Evolutionary conservation across 2,797 vertebrate species (phyloP).

Genomic region (Schizopygopsis malacanthus): DNA sequence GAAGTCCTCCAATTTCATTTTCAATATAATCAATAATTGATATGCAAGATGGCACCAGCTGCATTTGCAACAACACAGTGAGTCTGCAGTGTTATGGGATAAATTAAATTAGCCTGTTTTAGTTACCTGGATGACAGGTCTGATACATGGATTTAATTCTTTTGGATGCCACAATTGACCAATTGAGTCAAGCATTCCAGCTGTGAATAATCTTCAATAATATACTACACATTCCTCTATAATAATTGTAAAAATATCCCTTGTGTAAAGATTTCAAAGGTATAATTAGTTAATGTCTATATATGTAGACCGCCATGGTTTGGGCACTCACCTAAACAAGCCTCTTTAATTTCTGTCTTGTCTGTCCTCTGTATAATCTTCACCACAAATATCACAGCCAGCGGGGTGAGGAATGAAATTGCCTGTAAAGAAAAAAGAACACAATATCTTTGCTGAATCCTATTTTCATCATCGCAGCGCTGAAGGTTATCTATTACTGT

Average conservation of each 20-base stretch:
- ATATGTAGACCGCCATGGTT: not conserved
- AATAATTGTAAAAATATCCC: not conserved
- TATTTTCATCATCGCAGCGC: not conserved
- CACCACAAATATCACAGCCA: slow-evolving; percentile 98
- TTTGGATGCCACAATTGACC: not conserved
- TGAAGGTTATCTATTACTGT: too few relatives aligned
- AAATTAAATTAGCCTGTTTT: not conserved
- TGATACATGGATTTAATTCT: not conserved
- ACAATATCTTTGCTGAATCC: not conserved
- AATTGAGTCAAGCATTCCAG: not conserved
- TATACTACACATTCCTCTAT: not conserved
- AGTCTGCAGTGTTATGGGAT: not conserved
- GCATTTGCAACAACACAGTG: not conserved
- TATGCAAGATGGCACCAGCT: not conserved
- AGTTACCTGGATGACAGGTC: not conserved
- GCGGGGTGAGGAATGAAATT: slow-evolving; percentile 97
- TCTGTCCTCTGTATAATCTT: slow-evolving; percentile 98
- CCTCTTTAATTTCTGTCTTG: slow-evolving; percentile 98
- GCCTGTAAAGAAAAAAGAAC: slow-evolving; percentile 79
- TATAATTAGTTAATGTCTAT: not conserved
- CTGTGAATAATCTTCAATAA: not conserved
- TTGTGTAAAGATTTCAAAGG: not conserved
- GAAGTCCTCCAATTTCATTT: not conserved
- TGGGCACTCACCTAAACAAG: slow-evolving; percentile 89
- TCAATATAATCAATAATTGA: not conserved